phyloP scores from a whole-genome alignment of 2,888 invertebrate genomes.

The Julus scandinavius region DNA sequence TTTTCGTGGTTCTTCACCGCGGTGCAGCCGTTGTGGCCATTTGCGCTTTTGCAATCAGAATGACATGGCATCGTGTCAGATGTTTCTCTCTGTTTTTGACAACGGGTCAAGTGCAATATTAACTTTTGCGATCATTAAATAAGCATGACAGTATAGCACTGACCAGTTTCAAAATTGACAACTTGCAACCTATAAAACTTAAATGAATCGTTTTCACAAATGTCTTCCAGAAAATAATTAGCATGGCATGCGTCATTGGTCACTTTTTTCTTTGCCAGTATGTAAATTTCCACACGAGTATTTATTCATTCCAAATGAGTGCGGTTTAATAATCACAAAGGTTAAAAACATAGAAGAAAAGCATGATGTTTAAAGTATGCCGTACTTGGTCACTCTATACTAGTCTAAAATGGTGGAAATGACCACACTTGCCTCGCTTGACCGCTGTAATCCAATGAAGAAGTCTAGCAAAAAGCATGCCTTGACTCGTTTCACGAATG shows the following conservation, averaged over 20 bases:
- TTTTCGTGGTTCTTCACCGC: background rate
- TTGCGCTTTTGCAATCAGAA: background rate
- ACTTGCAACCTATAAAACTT: background rate
- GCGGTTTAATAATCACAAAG: background rate
- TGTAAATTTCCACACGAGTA: background rate
- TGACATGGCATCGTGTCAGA: background rate
- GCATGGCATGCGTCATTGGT: slow-evolving; percentile 23
- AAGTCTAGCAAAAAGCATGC: slow-evolving; percentile 18
- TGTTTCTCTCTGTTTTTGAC: background rate
- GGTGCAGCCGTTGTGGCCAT: background rate
- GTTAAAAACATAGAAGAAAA: background rate
- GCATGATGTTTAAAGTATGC: background rate
- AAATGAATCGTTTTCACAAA: no score
- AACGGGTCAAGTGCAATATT: background rate
- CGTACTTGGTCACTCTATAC: background rate
- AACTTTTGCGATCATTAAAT: background rate
- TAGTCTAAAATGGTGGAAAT: background rate
- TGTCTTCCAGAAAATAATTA: background rate
- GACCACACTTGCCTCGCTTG: background rate
- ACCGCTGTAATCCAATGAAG: background rate
- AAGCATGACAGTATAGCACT: background rate
- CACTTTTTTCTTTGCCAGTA: slow-evolving; percentile 9
- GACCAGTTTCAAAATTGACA: background rate
- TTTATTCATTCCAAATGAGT: background rate
- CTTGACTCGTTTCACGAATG: slow-evolving; percentile 13